These are phyloP conservation scores for Silurus glanis DNA, from an alignment of 2,113 vertebrate genomes.

Conservation along the genomic window DNA sequence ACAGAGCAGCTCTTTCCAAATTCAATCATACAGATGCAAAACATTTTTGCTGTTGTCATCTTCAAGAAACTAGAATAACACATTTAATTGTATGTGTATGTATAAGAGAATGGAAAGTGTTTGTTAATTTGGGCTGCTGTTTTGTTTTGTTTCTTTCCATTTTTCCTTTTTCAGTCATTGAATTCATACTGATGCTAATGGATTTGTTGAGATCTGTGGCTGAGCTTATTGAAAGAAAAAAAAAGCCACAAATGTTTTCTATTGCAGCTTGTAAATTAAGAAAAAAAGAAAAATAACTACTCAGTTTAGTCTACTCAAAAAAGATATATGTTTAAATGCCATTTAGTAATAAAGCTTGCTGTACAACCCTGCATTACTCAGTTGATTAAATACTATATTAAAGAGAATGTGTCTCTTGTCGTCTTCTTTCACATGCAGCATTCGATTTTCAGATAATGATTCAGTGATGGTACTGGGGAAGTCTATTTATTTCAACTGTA, in stretches of 20 bases:
- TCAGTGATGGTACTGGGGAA: background rate
- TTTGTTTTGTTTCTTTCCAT: constrained; percentile 6
- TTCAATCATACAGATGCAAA: constrained; percentile 8
- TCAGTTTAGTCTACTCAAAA: constrained; percentile 51
- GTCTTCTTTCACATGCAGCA: constrained; percentile 22
- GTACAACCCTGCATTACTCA: constrained; percentile 87
- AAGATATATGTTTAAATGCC: constrained; percentile 58
- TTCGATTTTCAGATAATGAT: background rate
- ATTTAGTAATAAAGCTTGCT: constrained; percentile 81
- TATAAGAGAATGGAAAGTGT: constrained; percentile 34
- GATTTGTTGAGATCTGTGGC: constrained; percentile 31
- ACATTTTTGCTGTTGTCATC: background rate
- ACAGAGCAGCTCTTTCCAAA: constrained; percentile 8
- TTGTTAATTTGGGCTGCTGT: constrained; percentile 41
- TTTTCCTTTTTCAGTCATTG: background rate
- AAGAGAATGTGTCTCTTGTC: constrained; percentile 61
- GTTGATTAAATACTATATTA: constrained; percentile 88
- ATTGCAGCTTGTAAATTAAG: constrained; percentile 85
- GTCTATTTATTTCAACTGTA: background rate
- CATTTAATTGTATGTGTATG: constrained; percentile 22
- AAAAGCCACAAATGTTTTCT: constrained; percentile 87
- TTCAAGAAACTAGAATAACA: background rate
- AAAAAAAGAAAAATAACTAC: constrained; percentile 75
- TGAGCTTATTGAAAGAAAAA: constrained; percentile 40
- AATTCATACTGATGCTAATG: constrained; percentile 40